Evolutionary conservation across 2,797 vertebrate species (phyloP).

Genomic region (Limnodromus scolopaceus): DNA sequence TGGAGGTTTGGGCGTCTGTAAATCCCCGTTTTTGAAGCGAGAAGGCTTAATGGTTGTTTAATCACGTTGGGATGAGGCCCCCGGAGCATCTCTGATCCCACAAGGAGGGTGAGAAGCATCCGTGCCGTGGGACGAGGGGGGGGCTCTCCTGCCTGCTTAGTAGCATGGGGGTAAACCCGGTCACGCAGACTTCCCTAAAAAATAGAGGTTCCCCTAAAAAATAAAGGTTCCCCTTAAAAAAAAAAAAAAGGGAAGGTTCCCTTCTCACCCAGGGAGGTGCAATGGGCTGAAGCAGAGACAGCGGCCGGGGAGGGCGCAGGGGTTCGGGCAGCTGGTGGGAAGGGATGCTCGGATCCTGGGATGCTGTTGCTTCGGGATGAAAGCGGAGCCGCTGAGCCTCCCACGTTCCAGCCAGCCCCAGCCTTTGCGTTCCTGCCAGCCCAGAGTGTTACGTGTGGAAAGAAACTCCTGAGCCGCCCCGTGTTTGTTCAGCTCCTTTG

Average conservation of each 20-base stretch:
- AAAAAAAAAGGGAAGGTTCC: accelerated
- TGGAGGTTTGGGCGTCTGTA: conserved; percentile 74
- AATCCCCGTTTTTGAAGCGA: conserved; percentile 72
- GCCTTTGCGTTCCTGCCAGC: background rate
- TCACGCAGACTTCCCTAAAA: background rate
- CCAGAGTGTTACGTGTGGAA: accelerated
- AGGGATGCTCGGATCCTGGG: accelerated
- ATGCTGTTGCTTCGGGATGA: background rate
- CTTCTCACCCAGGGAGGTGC: background rate
- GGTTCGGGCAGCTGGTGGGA: accelerated
- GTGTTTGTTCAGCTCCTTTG: background rate
- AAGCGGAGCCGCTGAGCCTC: background rate
- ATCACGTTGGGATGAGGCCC: conserved; percentile 69
- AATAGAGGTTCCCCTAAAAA: background rate
- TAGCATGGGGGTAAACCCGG: background rate
- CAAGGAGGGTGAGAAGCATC: background rate
- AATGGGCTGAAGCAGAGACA: background rate
- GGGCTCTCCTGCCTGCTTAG: background rate
- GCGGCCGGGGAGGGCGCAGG: accelerated
- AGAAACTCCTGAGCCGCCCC: background rate
- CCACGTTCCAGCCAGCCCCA: background rate
- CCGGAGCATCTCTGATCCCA: conserved; percentile 35
- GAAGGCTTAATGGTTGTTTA: conserved; percentile 74
- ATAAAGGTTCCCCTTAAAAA: accelerated
- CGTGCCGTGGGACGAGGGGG: accelerated